Evolutionary conservation across 2,113 vertebrate genomes (phyloP), one percentile per base, ranked within the genome.

Genomic region (Sinocyclocheilus grahami): DNA sequence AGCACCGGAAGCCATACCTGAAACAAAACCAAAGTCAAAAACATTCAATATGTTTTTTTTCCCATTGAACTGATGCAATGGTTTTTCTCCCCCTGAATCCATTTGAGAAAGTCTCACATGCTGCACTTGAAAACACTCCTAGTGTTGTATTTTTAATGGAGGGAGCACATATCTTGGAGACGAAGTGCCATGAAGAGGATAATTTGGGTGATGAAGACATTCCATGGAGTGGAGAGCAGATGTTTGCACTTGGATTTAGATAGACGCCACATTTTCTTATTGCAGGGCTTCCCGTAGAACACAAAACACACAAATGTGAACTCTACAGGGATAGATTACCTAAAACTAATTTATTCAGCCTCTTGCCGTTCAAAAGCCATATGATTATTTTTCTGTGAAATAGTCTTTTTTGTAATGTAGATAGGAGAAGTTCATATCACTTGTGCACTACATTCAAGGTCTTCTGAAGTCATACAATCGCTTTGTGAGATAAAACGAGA

Each of bases 91-190:
- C 11, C 11, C 3, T 27, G 3, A 11, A 39, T 20, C 8, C 8
- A 65, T 27, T 20, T 16, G 5, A 18, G 3, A 63, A 81, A 42
- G 42, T 24, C 72, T 63, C 37, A 20, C 60, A 51, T 11, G 24
- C 27, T n/a, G 46, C 48, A 51, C 46, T 82, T 71, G 65, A 82
- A 65, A 82, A 37, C 24, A 0, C 14, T 53, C 24, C 3, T 3
- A 33, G n/a, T 20, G n/a, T 30, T 82, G 79, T 82, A 82, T 51
- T 82, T 67, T 51, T 22, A 67, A 78, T 55, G 48, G 39, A 51
- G 63, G 42, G 14, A 69, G 79, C 24, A 30, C 42, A 53, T 3
- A 67, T 82, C 39, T 82, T 33, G 62, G 9, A 16, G 22, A 82
- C 18, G 80, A 82, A 69, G 27, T 24, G 22, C 16, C 80, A 51